Conservation (phyloP, 2,888 invertebrate genomes). For the Octonoba sinensis region DNA sequence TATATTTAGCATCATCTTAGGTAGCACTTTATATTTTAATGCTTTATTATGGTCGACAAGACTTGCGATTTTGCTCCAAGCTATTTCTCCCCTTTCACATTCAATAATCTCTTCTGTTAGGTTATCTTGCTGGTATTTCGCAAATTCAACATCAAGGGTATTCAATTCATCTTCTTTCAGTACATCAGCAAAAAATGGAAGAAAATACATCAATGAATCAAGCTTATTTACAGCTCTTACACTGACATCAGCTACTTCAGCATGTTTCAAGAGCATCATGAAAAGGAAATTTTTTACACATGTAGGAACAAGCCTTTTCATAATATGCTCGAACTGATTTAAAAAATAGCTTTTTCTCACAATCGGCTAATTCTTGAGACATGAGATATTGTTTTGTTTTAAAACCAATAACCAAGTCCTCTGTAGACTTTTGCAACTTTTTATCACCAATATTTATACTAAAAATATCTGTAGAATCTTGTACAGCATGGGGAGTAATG, state of each 20-base stretch:
- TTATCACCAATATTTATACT: background rate
- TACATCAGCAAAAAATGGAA: no score
- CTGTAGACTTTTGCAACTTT: background rate
- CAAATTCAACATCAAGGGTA: background rate
- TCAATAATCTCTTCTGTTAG: background rate
- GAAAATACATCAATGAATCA: background rate
- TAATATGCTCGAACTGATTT: background rate
- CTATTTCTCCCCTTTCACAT: no score
- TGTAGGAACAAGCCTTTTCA: background rate
- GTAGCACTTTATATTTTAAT: no score
- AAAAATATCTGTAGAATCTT: background rate
- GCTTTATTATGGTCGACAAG: no score
- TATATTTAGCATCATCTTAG: no score
- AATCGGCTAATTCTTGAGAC: background rate
- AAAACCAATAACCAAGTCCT: constrained; percentile 1
- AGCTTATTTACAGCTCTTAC: background rate
- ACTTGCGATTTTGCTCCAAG: no score
- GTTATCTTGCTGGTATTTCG: background rate
- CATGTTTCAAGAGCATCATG: no score
- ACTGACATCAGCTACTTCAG: background rate
- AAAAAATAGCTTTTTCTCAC: background rate
- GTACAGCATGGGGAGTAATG: background rate
- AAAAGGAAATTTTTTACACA: background rate
- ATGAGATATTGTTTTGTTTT: background rate
- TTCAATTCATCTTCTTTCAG: background rate